Percentiles rank a stretch among this genome's conserved stretches.
These are phyloP conservation scores for Tholera decimalis DNA, from an alignment of 2,888 invertebrate genomes.

Conservation along the genomic window DNA sequence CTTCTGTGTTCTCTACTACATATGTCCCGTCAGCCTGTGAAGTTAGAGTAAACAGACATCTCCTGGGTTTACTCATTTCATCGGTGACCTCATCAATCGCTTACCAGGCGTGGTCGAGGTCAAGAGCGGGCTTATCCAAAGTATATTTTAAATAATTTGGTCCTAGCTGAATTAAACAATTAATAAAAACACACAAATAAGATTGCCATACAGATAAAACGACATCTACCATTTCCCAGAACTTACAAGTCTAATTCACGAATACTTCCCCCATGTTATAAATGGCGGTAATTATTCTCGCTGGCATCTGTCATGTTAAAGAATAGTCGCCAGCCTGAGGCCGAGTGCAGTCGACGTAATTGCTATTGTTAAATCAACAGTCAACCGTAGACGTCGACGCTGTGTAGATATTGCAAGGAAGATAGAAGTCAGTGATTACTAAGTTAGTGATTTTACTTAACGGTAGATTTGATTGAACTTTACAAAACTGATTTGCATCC, in stretches of 20 bases:
- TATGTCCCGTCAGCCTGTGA: too few relatives aligned
- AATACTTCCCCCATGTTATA: slow-evolving; percentile 81
- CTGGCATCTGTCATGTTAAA: slow-evolving; percentile 88
- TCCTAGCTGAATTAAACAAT: slow-evolving; percentile 25
- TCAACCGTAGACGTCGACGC: slow-evolving; percentile 67
- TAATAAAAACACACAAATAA: slow-evolving; percentile 17
- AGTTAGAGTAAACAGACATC: too few relatives aligned
- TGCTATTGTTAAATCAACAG: slow-evolving; percentile 84
- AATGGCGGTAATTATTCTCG: slow-evolving; percentile 88
- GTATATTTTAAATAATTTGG: too few relatives aligned
- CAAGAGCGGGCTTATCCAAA: too few relatives aligned
- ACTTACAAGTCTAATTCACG: slow-evolving; percentile 64
- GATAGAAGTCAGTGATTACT: too few relatives aligned
- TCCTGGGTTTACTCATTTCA: too few relatives aligned
- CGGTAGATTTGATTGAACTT: too few relatives aligned
- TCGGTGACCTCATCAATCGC: too few relatives aligned
- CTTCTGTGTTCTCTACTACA: too few relatives aligned
- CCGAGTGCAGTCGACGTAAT: slow-evolving; percentile 80
- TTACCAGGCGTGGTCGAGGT: too few relatives aligned
- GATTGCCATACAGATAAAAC: slow-evolving; percentile 38
- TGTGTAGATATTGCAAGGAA: slow-evolving; percentile 53
- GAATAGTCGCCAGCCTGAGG: slow-evolving; percentile 80
- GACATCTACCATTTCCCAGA: slow-evolving; percentile 21
- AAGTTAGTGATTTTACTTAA: too few relatives aligned
- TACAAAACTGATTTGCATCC: too few relatives aligned